Evolutionary conservation across 2,888 invertebrate species (phyloP), one percentile per base, ranked within the genome.

Genomic region (Trilocha varians): DNA sequence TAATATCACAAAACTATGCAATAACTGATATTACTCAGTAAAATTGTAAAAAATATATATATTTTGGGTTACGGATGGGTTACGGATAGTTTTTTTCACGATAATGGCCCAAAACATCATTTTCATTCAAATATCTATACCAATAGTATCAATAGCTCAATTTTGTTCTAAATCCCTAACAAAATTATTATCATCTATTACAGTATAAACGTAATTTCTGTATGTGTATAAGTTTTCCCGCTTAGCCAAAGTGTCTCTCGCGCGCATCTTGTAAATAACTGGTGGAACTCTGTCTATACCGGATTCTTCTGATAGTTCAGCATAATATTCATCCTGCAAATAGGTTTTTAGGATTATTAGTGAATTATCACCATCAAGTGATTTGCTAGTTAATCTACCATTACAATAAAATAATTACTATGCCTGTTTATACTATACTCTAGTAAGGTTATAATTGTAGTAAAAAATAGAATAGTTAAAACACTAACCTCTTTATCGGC

Each of bases 281-380:
- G 82, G 80, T 0, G 82, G 80, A 0, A 85, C 85, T 18, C 85
- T 55, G 0, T 66, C 66, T 44, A 80, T 84, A 1, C 84, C 83
- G 0, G 84, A 75, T 45, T 85, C 77, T 18, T 62, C 57, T 0
- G 84, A 63, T 0, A 85, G 48, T 0, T 57, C 67, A 0, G 61
- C 78, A 53, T 83, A 84, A 49, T 80, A 85, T 36, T 74, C 55
- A 32, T 84, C 83, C 83, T 84, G 64, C 11, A 68, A 70, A 40
- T 18, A 25, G 4, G 6, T 25, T 25, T 5, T 11, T 9, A 18
- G 5, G 18, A 18, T 18, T 4, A 8, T 18, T 18, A 18, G 18
- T 18, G 4, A 18, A 18, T 4, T 18, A 4, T 18, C 18, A 18
- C 18, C 8, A 18, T 18, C 8, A 2, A 25, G n/a, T n/a, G n/a